phyloP scores from a whole-genome alignment of 2,797 vertebrate species.

The Phrynocephalus vlangalii region DNA sequence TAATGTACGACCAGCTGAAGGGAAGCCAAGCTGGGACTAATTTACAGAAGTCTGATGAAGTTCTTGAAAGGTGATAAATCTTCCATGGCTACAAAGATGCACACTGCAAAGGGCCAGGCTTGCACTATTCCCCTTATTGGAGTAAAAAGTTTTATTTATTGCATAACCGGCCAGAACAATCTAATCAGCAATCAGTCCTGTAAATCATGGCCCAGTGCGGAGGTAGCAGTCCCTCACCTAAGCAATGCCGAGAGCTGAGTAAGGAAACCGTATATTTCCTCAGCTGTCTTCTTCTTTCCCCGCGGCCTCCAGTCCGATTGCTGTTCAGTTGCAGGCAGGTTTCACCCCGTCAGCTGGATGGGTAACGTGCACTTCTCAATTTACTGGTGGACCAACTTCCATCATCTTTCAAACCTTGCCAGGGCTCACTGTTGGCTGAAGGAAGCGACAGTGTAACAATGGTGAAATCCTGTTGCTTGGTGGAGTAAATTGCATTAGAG shows the following conservation, averaged over 20 bases:
- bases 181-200: slow-evolving; percentile 36
- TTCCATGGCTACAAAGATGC: slow-evolving; percentile 23
- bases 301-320: background rate
- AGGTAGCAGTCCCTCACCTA: background rate
- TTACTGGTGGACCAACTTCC: too few species aligned
- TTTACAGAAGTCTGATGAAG: slow-evolving; percentile 38
- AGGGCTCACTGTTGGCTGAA: too few species aligned
- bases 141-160: slow-evolving; percentile 44
- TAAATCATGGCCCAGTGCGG: slow-evolving; percentile 10
- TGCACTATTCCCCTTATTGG: background rate
- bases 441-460: too few species aligned
- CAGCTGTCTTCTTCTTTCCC: background rate
- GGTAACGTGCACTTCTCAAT: too few species aligned
- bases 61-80: slow-evolving; percentile 43
- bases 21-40: slow-evolving; percentile 16
- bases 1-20: slow-evolving; percentile 17
- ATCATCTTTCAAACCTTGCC: too few species aligned
- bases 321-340: background rate
- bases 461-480: too few species aligned
- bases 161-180: slow-evolving; percentile 36
- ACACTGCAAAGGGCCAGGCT: slow-evolving; percentile 9
- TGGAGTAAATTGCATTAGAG: too few species aligned
- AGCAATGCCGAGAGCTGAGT: background rate
- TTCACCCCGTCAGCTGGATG: too few species aligned
- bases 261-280: background rate